A percentile compares a stretch with the other conserved stretches of the same genome.
Conservation (phyloP, 2,888 invertebrate species). For the Thysanoteuthis rhombus region DNA sequence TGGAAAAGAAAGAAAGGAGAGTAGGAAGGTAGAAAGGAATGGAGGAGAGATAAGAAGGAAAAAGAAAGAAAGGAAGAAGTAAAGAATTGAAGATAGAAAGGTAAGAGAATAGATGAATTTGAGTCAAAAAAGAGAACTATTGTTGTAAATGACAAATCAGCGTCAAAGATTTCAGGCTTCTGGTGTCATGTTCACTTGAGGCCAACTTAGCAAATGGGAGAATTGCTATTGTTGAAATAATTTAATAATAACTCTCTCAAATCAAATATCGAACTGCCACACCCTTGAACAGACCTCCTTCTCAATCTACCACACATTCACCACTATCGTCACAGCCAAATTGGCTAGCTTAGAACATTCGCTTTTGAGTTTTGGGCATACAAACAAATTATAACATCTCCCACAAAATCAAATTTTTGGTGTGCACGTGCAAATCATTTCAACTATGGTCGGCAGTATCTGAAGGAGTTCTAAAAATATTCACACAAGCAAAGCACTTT, state of each 20-base stretch:
- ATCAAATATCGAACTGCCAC: constrained; percentile 12
- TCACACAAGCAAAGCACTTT: not conserved
- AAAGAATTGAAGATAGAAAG: too few relatives aligned
- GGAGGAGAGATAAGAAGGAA: not conserved
- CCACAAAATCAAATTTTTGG: not conserved
- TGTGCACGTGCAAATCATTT: not conserved
- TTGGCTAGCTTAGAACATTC: not conserved
- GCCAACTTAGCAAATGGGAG: not conserved
- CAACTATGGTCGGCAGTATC: not conserved
- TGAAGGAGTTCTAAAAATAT: not conserved
- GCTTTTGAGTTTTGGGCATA: not conserved
- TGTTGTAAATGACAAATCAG: not conserved
- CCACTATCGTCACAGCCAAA: not conserved
- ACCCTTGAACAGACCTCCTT: not conserved
- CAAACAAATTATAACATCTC: not conserved
- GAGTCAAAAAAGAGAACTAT: not conserved
- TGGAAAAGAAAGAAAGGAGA: not conserved
- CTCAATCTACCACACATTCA: not conserved
- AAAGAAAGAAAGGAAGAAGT: not conserved
- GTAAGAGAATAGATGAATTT: not conserved
- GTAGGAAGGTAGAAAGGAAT: not conserved
- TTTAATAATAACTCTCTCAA: not conserved
- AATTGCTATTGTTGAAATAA: not conserved
- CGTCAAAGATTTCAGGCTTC: not conserved
- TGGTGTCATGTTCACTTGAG: not conserved